Evolutionary conservation across 2,888 invertebrate species (phyloP).

Genomic region (Hyles lineata): DNA sequence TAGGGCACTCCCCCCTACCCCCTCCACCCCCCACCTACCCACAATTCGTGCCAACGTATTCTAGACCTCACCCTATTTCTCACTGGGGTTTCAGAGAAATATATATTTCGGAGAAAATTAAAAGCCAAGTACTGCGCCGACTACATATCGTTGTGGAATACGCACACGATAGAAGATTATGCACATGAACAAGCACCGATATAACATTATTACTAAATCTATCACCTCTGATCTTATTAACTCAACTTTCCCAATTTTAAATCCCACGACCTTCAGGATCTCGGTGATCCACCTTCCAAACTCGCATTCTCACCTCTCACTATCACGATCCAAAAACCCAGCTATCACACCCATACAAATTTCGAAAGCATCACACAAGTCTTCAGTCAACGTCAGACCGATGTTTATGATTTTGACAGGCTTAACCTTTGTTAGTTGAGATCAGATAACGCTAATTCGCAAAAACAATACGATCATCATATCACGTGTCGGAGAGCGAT

Average conservation of each 20-base stretch:
- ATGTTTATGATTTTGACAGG: conserved; percentile 41
- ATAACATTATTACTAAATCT: background rate
- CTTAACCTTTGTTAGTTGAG: conserved; percentile 33
- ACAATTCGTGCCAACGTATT: no score
- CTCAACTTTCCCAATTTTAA: background rate
- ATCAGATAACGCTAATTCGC: conserved; percentile 41
- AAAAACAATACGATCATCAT: conserved; percentile 33
- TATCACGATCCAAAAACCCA: conserved; percentile 13
- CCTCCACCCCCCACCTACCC: no score
- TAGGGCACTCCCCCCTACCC: no score
- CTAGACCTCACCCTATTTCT: no score
- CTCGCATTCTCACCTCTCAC: background rate
- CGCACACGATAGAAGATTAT: no score
- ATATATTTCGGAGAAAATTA: no score
- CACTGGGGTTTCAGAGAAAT: no score
- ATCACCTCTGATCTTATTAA: background rate
- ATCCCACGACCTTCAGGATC: conserved; percentile 1
- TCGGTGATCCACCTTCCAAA: background rate
- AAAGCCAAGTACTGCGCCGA: no score
- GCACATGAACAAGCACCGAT: no score
- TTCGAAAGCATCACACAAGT: conserved; percentile 24
- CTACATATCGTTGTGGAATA: no score
- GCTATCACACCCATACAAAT: conserved; percentile 6
- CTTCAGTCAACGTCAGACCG: conserved; percentile 35
- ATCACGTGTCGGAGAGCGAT: conserved; percentile 16